Conservation (phyloP, 1,140 invertebrate genomes). For the Whitmania pigra region DNA sequence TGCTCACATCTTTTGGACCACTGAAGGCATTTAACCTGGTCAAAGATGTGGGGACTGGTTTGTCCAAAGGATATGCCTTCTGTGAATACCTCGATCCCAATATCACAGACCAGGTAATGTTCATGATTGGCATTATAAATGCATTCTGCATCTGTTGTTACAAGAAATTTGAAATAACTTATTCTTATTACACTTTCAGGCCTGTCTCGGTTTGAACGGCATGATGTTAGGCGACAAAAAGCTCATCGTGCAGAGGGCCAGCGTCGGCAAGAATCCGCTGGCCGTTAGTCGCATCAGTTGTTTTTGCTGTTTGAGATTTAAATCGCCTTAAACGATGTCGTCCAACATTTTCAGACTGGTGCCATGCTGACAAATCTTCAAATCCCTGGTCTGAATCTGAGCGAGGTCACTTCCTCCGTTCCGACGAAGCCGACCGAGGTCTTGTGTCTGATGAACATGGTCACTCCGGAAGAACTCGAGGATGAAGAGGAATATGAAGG, state of each 20-base stretch:
- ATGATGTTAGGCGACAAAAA: slow-evolving; percentile 99
- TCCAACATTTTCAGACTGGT: not conserved
- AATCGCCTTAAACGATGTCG: not conserved
- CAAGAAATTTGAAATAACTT: too few species aligned
- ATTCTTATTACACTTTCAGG: slow-evolving; percentile 40
- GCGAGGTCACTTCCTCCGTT: not conserved
- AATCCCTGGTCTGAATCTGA: slow-evolving; percentile 20
- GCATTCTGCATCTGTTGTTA: too few species aligned
- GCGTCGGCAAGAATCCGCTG: slow-evolving; percentile 44
- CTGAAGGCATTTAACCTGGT: slow-evolving; percentile 24
- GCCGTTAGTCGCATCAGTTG: not conserved
- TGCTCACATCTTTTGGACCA: slow-evolving; percentile 26
- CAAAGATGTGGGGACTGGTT: slow-evolving; percentile 23
- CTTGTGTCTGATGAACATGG: slow-evolving; percentile 97
- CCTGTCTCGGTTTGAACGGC: slow-evolving; percentile 93
- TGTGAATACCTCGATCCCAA: slow-evolving; percentile 25
- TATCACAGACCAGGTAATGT: slow-evolving; percentile 47
- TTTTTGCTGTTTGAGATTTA: not conserved
- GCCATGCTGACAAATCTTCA: slow-evolving; percentile 19
- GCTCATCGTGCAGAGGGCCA: slow-evolving; percentile 77
- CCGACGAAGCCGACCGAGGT: slow-evolving; percentile 53
- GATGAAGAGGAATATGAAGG: slow-evolving; percentile 96
- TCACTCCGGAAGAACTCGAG: slow-evolving; percentile 85
- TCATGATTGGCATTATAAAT: too few species aligned
- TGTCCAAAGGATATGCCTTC: slow-evolving; percentile 26